Evolutionary conservation across 2,797 vertebrate species (phyloP), one percentile per base, ranked within the genome.

Genomic region (Oreortyx pictus): DNA sequence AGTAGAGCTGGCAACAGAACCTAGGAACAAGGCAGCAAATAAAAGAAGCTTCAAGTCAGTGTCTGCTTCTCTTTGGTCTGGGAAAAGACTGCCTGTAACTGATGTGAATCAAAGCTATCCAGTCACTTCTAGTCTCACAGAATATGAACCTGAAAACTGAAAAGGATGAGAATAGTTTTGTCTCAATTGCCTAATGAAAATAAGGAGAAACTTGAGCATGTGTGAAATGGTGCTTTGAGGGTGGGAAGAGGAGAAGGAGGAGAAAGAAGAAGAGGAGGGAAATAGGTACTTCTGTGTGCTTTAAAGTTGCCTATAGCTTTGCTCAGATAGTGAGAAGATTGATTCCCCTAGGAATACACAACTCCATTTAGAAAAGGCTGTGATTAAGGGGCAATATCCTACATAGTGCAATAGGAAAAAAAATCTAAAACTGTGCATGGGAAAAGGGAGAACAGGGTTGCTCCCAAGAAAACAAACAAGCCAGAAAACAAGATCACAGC

Each of bases 131-230:
- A 27, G 25, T 77, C 68, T 27, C 27, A 65, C 15, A 22, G 18
- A 44, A 46, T 3, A 65, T 2, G 25, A 94, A 77, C 9, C 13
- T 77, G 9, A 17, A 77, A 80, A 61, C 8, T 37, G 31, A 76
- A 49, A 76, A 82, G 24, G 15, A 4, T 23, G 70, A 64, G 11
- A 76, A 18, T 47, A 54, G 13, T 64, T 92, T 87, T 80, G 52
- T 71, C 31, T 71, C 44, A 20, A 39, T 10, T 64, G 24, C 9
- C 7, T 64, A 76, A 54, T 11, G 29, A 77, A 89, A 93, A 61
- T 37, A 80, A 77, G 33, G n/a, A 77, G 52, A 74, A 86, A 78
- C 14, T 46, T 0, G 0, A 92, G 75, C 0, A 1, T 59, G 56
- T 22, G 61, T 65, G 54, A 92, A 31, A 65, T 31, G n/a, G 59